Percentiles rank a stretch among this genome's conserved stretches.
Evolutionary conservation across 2,113 vertebrate species (phyloP).

Genomic region (Garra rufa): DNA sequence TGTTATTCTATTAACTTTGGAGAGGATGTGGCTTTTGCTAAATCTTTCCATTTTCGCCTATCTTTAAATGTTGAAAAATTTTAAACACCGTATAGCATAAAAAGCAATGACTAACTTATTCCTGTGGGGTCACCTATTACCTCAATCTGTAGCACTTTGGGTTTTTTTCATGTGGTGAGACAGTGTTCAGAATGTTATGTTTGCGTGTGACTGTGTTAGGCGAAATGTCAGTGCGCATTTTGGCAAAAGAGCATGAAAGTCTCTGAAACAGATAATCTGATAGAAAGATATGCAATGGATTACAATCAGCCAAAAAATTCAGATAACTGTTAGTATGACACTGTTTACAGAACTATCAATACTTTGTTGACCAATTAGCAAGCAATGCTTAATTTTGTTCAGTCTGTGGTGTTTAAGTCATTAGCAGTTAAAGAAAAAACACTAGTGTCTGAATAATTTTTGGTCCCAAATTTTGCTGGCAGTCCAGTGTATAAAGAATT

Average conservation of each 20-base stretch:
- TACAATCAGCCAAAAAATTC: no score
- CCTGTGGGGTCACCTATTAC: not conserved
- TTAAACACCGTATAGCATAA: not conserved
- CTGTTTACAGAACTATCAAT: no score
- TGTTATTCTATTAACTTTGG: not conserved
- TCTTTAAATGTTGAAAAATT: not conserved
- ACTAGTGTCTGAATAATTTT: no score
- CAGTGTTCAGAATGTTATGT: not conserved
- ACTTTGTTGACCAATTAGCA: no score
- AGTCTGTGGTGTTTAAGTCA: no score
- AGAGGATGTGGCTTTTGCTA: slow-evolving; percentile 34
- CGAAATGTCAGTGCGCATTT: not conserved
- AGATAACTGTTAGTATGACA: no score
- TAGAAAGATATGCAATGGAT: no score
- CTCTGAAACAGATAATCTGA: no score
- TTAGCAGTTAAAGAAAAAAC: no score
- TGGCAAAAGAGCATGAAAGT: not conserved
- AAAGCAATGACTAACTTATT: not conserved
- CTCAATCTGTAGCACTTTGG: not conserved
- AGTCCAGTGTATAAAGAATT: no score
- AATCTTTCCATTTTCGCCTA: not conserved
- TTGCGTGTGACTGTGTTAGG: not conserved
- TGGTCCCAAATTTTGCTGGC: no score
- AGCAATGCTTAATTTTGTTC: no score
- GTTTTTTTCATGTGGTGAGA: not conserved